phyloP scores from a whole-genome alignment of 92 coral and sea anemone species.

The Galaxea fascicularis region DNA sequence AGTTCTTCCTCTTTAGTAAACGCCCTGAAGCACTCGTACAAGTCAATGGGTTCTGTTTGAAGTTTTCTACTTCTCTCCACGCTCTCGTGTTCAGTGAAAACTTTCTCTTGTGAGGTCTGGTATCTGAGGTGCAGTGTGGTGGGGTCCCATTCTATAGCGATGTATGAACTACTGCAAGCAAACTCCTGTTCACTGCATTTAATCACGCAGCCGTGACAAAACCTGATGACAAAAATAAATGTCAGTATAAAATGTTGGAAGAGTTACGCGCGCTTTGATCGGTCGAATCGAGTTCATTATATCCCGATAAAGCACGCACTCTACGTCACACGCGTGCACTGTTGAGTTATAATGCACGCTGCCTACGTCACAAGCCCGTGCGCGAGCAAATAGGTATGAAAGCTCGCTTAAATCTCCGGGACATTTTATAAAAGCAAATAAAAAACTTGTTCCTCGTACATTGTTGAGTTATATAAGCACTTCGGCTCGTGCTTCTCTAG shows the following conservation, averaged over 20 bases:
- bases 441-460: no score
- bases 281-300: no score
- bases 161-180: constrained; percentile 84
- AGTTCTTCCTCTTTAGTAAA: constrained; percentile 97
- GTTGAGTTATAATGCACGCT: no score
- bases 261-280: no score
- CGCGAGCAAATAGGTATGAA: no score
- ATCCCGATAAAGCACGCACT: no score
- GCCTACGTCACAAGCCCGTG: no score
- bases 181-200: constrained; percentile 87
- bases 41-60: constrained; percentile 97
- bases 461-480: no score
- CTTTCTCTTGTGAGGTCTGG: constrained; percentile 95
- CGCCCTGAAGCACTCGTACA: constrained; percentile 95
- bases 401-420: no score
- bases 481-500: no score
- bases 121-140: constrained; percentile 98
- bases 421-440: no score
- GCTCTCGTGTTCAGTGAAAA: constrained; percentile 87
- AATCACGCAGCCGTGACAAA: constrained; percentile 92
- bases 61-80: constrained; percentile 93
- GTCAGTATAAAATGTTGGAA: neutral
- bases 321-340: no score
- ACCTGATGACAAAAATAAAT: constrained; percentile 44
- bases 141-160: constrained; percentile 98